A percentile compares a stretch with the other conserved stretches of the same genome.
These are phyloP conservation scores for Vulpes lagopus DNA, from an alignment of 2,113 vertebrate genomes.

Conservation along the genomic window DNA sequence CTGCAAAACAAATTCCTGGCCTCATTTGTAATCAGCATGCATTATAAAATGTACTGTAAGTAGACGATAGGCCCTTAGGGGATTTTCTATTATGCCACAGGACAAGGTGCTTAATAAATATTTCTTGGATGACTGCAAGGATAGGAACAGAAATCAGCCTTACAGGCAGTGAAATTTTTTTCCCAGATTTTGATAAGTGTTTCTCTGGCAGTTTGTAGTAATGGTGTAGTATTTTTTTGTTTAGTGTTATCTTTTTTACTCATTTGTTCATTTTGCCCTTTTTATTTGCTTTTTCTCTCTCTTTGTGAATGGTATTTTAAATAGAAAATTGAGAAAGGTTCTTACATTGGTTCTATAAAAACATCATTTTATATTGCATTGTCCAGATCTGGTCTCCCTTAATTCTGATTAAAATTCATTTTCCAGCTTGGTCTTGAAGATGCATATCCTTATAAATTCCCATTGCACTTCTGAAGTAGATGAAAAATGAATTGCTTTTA, in stretches of 20 bases:
- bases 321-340: background rate
- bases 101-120: background rate
- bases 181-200: background rate
- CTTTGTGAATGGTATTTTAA: background rate
- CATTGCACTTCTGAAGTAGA: background rate
- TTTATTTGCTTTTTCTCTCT: background rate
- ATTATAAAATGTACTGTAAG: slow-evolving; percentile 1
- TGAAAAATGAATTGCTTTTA: background rate
- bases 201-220: background rate
- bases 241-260: background rate
- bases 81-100: background rate
- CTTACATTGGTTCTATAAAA: background rate
- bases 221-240: background rate
- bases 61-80: too few relatives aligned
- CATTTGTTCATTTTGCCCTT: background rate
- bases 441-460: background rate
- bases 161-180: background rate
- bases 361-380: background rate
- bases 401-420: slow-evolving; percentile 28
- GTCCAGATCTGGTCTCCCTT: background rate
- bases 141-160: background rate
- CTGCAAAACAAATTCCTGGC: background rate
- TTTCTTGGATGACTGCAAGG: background rate
- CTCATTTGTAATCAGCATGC: background rate
- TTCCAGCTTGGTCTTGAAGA: background rate